Conservation (phyloP, 2,888 invertebrate species). For the Timandra comae region DNA sequence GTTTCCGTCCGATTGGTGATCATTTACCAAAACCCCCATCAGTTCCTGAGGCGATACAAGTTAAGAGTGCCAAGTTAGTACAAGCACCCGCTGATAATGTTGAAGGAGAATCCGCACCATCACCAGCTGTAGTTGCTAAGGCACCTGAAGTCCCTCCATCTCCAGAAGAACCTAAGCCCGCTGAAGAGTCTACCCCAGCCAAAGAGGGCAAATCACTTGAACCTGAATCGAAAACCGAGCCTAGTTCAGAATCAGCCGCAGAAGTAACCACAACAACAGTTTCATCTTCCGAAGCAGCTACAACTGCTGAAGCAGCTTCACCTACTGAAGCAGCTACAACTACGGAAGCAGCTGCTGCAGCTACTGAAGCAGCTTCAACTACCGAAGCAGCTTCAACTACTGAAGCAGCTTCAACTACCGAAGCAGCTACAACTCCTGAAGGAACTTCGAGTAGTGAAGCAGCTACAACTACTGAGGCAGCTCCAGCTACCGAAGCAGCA, state of each 20-base stretch:
- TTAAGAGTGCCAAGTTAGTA: slow-evolving; percentile 3
- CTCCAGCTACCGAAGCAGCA: slow-evolving; percentile 1
- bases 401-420: slow-evolving; percentile 6
- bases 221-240: slow-evolving; percentile 2
- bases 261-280: slow-evolving; percentile 4
- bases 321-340: slow-evolving; percentile 10
- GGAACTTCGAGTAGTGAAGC: slow-evolving; percentile 1
- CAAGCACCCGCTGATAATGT: slow-evolving; percentile 25
- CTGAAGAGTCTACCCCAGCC: slow-evolving; percentile 1
- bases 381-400: slow-evolving; percentile 6
- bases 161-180: background rate
- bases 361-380: slow-evolving; percentile 7
- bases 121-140: slow-evolving; percentile 7
- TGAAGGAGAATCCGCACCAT: slow-evolving; percentile 28
- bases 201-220: background rate
- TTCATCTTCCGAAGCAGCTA: slow-evolving; percentile 8
- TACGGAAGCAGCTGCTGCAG: slow-evolving; percentile 7
- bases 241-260: slow-evolving; percentile 7
- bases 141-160: background rate
- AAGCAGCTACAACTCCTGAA: slow-evolving; percentile 8
- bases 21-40: slow-evolving; percentile 34
- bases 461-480: background rate
- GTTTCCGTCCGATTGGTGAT: slow-evolving; percentile 81
- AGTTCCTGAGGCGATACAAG: slow-evolving; percentile 12
- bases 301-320: slow-evolving; percentile 12